phyloP scores from a whole-genome alignment of 2,113 vertebrate species.

The Prinia subflava region DNA sequence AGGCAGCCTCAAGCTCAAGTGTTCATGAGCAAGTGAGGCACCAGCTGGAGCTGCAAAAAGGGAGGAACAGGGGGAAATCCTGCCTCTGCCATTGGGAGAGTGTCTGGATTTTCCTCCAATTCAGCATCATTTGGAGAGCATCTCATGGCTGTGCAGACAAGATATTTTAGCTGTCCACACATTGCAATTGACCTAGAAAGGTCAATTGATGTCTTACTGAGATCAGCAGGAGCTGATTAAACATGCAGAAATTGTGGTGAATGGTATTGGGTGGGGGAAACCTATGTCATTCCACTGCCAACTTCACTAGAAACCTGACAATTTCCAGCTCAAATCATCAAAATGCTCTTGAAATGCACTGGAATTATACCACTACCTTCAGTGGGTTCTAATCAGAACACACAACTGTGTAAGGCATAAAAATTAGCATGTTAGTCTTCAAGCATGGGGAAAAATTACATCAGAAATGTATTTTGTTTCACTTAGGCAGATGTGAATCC shows the following conservation, averaged over 20 bases:
- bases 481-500: not conserved
- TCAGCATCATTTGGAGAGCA: not conserved
- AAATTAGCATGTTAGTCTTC: not conserved
- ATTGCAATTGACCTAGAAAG: conserved; percentile 20
- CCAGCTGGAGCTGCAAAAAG: not conserved
- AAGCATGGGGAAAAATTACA: not conserved
- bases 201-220: conserved; percentile 29
- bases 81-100: not conserved
- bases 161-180: conserved; percentile 27
- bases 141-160: not conserved
- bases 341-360: not conserved
- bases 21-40: not conserved
- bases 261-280: not conserved
- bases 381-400: not conserved
- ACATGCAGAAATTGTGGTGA: not conserved
- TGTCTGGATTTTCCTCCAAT: not conserved
- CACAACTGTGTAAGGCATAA: not conserved
- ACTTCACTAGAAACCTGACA: not conserved
- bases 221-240: conserved; percentile 28
- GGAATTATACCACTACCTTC: not conserved
- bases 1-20: not conserved
- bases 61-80: not conserved
- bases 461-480: not conserved
- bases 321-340: not conserved
- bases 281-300: not conserved